Evolutionary conservation across 2,113 vertebrate species (phyloP), one percentile per base, ranked within the genome.

Genomic region (Bujurquina vittata): DNA sequence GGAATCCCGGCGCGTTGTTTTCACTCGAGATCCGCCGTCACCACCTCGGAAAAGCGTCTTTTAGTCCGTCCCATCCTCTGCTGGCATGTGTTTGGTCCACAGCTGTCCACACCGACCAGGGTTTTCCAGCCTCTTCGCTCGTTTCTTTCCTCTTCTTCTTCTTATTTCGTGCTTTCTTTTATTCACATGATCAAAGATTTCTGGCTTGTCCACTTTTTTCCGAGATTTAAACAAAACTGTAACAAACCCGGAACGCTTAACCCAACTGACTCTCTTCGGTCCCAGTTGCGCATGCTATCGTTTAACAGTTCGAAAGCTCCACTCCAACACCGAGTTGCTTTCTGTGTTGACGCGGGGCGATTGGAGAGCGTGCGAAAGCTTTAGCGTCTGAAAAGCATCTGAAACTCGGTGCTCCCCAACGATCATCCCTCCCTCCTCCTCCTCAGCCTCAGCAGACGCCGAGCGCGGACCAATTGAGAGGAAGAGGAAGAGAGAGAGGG

Each of bases 1-100:
- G 94, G 94, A 91, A 92, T 90, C 92, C 93, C 90, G 79, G 40
- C 79, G 75, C 54, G 29, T 72, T 43, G 83, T 69, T 84, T 46
- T 49, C 31, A n/a, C 52, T 52, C 49, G 7, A 52, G 18, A 43
- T 33, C 77, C 58, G 75, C 69, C 85, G 67, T 81, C 85, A 86
- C 60, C 37, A 29, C 60, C 37, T 84, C 23, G 9, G 56, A 18
- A 54, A 12, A 15, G 5, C 4, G 10, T 10, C 2, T 78, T 80
- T 82, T 65, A 79, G 67, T 86, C 80, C 87, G 31, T 37, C 1
- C 49, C 91, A 80, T 91, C 87, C 84, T 83, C 54, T 58, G 76
- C 2, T 43, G 81, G 84, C 80, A 83, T 60, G 4, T 62, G 49
- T 69, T 72, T 29, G 60, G 81, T 61, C 77, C 23, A 35, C 73